Evolutionary conservation across 2,113 vertebrate genomes (phyloP).

Genomic region (Elephas maximus): DNA sequence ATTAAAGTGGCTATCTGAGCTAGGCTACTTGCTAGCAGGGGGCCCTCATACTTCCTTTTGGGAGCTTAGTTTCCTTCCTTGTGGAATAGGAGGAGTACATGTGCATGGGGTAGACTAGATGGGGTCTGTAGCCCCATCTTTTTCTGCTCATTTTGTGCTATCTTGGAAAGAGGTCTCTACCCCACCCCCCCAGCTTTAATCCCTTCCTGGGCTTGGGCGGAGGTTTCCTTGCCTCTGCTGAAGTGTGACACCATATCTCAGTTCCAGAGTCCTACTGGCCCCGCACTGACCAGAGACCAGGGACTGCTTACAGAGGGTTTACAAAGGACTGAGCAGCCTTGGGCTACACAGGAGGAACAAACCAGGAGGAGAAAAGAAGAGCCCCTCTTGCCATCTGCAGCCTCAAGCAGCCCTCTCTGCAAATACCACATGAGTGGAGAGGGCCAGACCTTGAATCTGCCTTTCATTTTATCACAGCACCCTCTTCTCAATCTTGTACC

Average conservation of each 20-base stretch:
- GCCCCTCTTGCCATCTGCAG: too few relatives aligned
- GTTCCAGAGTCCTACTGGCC: not conserved
- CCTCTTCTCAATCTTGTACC: not conserved
- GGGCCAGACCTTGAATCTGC: not conserved
- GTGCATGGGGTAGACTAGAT: not conserved
- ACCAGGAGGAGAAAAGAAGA: not conserved
- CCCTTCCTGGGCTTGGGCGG: not conserved
- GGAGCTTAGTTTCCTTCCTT: not conserved
- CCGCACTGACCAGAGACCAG: not conserved
- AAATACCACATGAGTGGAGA: not conserved
- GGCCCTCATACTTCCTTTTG: not conserved
- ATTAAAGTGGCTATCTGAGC: not conserved
- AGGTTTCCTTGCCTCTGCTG: not conserved
- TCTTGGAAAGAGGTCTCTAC: not conserved
- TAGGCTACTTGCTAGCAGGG: not conserved
- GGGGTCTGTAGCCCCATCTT: not conserved
- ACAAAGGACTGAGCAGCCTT: not conserved
- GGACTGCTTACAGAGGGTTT: not conserved
- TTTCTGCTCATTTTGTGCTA: not conserved
- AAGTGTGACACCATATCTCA: not conserved
- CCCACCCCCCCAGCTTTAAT: not conserved
- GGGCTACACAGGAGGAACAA: not conserved
- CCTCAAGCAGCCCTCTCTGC: not conserved
- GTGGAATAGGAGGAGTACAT: not conserved
- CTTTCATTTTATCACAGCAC: not conserved